Conservation (phyloP, 53 echinoderm and acorn worm species). For the Apostichopus leukothele region DNA sequence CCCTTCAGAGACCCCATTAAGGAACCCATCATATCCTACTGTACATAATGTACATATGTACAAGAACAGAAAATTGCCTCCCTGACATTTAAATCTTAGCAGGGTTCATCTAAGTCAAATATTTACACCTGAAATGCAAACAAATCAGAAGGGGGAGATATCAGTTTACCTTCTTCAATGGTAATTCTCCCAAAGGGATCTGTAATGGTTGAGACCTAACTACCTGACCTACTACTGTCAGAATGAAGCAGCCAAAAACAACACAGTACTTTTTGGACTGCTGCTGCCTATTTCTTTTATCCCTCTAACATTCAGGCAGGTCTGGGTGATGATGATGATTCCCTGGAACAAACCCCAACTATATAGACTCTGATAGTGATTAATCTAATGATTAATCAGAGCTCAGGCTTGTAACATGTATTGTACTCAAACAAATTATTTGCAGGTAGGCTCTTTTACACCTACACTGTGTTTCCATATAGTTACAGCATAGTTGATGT, state of each 20-base stretch:
- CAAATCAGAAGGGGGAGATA: background rate
- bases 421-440: background rate
- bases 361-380: too few species aligned
- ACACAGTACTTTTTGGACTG: background rate
- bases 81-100: background rate
- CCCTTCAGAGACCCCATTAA: background rate
- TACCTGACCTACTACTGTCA: background rate
- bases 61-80: background rate
- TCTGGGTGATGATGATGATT: too few species aligned
- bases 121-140: background rate
- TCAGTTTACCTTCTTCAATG: background rate
- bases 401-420: background rate
- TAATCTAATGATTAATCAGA: too few species aligned
- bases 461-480: too few species aligned
- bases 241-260: background rate
- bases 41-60: background rate
- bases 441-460: background rate
- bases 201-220: background rate
- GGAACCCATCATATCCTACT: background rate
- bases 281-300: background rate
- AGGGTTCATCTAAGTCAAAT: background rate
- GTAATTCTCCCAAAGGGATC: background rate
- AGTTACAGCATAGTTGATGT: too few species aligned
- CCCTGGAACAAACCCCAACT: too few species aligned
- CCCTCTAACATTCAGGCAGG: too few species aligned